These are phyloP conservation scores for Hemichromis elongatus DNA, from an alignment of 2,113 vertebrate species.

Conservation along the genomic window DNA sequence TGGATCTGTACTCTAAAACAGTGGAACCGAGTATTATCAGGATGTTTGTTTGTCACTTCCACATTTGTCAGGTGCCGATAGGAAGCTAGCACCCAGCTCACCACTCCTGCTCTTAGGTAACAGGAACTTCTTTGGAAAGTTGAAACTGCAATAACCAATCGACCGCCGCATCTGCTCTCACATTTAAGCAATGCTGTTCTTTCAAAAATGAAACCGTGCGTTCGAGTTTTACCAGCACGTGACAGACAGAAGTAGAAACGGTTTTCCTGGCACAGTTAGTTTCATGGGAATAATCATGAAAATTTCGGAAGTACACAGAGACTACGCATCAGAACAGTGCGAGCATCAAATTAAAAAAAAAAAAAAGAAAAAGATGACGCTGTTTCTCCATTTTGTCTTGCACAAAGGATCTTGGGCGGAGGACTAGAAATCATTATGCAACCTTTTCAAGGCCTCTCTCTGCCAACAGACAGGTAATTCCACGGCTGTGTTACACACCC, in stretches of 20 bases:
- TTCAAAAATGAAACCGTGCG: background rate
- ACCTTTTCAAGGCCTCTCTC: background rate
- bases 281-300: background rate
- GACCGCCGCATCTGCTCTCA: background rate
- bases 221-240: background rate
- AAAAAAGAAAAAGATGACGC: background rate
- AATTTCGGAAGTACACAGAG: fast-evolving
- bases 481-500: conserved; percentile 33
- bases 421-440: conserved; percentile 36
- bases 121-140: conserved; percentile 50
- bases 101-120: conserved; percentile 41
- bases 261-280: background rate
- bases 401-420: conserved; percentile 49
- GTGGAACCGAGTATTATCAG: background rate
- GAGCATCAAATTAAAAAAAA: fast-evolving
- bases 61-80: conserved; percentile 30
- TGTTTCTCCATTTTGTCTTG: background rate
- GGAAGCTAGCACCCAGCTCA: background rate
- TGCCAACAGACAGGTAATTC: conserved; percentile 26
- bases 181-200: background rate
- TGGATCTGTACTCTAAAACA: background rate
- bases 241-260: background rate
- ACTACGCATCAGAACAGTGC: background rate
- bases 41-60: conserved; percentile 8
- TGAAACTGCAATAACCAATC: conserved; percentile 34